A percentile compares a stretch with the other conserved stretches of the same genome.
Evolutionary conservation across 2,797 vertebrate species (phyloP).

Genomic region (Artibeus lituratus): DNA sequence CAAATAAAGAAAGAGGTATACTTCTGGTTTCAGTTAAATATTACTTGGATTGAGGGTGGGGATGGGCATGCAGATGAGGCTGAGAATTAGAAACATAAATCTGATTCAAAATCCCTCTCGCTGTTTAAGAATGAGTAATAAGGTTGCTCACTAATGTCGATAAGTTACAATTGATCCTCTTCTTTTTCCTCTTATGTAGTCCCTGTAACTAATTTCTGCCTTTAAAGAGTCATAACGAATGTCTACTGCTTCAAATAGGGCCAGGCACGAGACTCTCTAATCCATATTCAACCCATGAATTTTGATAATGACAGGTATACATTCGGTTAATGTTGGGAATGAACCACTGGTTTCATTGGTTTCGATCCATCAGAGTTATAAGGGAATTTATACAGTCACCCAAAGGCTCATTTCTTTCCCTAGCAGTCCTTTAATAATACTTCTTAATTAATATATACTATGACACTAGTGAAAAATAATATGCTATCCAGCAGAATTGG

Average conservation of each 20-base stretch:
- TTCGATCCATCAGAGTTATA: conserved; percentile 7
- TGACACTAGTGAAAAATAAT: conserved; percentile 47
- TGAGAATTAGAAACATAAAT: background rate
- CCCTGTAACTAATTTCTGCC: conserved; percentile 43
- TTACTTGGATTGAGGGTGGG: background rate
- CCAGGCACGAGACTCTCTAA: background rate
- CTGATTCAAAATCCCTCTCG: background rate
- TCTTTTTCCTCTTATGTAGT: background rate
- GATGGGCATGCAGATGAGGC: background rate
- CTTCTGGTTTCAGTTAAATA: conserved; percentile 39
- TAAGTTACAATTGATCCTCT: background rate
- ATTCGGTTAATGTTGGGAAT: conserved; percentile 13
- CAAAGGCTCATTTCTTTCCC: conserved; percentile 44
- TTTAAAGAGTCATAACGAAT: conserved; percentile 46
- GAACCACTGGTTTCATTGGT: background rate
- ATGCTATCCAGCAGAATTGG: conserved; percentile 17
- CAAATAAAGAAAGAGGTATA: conserved; percentile 52
- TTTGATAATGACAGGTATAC: conserved; percentile 35
- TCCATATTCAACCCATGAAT: background rate
- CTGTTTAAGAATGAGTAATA: background rate
- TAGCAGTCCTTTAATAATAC: conserved; percentile 34
- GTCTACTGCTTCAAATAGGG: conserved; percentile 6
- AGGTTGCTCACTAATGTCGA: background rate
- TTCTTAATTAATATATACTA: conserved; percentile 55
- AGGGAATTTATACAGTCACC: conserved; percentile 4